A percentile compares a stretch with the other conserved stretches of the same genome.
These are phyloP conservation scores for Protobothrops flavoviridis DNA, from an alignment of 2,113 vertebrate genomes.

Conservation along the genomic window DNA sequence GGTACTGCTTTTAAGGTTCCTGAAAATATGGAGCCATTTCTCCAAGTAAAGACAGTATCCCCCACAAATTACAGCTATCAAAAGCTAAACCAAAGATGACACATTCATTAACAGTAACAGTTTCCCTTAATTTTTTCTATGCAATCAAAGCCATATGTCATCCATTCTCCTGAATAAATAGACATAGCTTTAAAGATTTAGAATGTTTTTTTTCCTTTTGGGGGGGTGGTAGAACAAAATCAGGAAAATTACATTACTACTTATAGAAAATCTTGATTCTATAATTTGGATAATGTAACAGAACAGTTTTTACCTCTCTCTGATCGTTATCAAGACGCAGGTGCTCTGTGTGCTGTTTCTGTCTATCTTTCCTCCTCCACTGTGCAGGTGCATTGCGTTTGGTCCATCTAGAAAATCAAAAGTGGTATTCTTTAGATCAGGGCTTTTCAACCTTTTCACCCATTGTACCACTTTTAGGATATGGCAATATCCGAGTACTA, in stretches of 20 bases:
- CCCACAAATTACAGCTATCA: not conserved
- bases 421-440: not conserved
- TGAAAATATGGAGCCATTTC: not conserved
- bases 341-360: conserved; percentile 96
- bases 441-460: no score
- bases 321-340: conserved; percentile 96
- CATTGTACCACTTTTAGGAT: no score
- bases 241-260: conserved; percentile 18
- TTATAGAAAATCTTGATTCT: not conserved
- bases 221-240: not conserved
- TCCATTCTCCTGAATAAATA: not conserved
- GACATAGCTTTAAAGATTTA: not conserved
- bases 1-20: not conserved
- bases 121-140: not conserved
- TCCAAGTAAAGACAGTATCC: not conserved
- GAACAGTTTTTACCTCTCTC: conserved; percentile 83
- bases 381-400: conserved; percentile 96
- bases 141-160: not conserved
- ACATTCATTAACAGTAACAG: not conserved
- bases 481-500: no score
- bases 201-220: not conserved
- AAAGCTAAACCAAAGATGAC: not conserved
- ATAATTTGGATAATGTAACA: conserved; percentile 1
- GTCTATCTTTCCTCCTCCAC: conserved; percentile 92
- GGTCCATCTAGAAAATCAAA: conserved; percentile 80